These are phyloP conservation scores for Petrocephalus microphthalmus DNA, from an alignment of 2,113 vertebrate species.

Conservation along the genomic window DNA sequence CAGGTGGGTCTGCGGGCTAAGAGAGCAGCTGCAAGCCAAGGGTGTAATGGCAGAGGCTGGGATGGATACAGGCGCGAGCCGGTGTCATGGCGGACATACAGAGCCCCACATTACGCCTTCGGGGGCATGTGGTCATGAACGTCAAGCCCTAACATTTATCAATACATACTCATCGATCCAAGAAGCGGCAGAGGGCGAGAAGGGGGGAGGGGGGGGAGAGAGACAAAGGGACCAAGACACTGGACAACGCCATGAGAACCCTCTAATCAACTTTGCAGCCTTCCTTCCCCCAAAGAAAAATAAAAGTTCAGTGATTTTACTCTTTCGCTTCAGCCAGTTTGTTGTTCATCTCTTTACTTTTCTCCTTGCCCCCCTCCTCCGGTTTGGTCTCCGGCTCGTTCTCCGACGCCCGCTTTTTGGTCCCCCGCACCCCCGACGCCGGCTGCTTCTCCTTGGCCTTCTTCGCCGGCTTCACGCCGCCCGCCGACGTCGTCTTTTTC, in stretches of 20 bases:
- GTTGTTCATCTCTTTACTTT: conserved; percentile 99
- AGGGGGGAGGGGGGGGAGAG: not conserved
- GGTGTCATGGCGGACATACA: conserved; percentile 39
- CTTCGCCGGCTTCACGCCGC: conserved; percentile 75
- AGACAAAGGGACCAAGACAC: conserved; percentile 22
- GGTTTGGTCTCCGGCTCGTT: conserved; percentile 65
- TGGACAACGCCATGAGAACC: conserved; percentile 64
- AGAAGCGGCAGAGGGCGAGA: not conserved
- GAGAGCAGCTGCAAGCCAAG: conserved; percentile 55
- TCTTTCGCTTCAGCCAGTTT: conserved; percentile 99
- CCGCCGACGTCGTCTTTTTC: conserved; percentile 76
- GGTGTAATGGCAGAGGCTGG: conserved; percentile 45
- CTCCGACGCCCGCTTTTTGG: conserved; percentile 76
- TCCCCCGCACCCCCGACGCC: conserved; percentile 56
- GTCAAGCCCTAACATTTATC: conserved; percentile 32
- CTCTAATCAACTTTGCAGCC: conserved; percentile 86
- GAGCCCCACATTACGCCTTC: conserved; percentile 39
- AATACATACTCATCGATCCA: conserved; percentile 19
- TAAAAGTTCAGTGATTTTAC: conserved; percentile 88
- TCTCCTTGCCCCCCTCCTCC: conserved; percentile 79
- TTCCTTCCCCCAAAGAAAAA: conserved; percentile 61
- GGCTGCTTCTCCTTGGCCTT: conserved; percentile 95
- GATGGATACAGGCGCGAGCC: conserved; percentile 40
- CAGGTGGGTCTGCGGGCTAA: conserved; percentile 44
- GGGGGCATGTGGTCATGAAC: conserved; percentile 36